A percentile compares a stretch with the other conserved stretches of the same genome.
Evolutionary conservation across 2,888 invertebrate genomes (phyloP).

Genomic region (Melanostoma mellinum): DNA sequence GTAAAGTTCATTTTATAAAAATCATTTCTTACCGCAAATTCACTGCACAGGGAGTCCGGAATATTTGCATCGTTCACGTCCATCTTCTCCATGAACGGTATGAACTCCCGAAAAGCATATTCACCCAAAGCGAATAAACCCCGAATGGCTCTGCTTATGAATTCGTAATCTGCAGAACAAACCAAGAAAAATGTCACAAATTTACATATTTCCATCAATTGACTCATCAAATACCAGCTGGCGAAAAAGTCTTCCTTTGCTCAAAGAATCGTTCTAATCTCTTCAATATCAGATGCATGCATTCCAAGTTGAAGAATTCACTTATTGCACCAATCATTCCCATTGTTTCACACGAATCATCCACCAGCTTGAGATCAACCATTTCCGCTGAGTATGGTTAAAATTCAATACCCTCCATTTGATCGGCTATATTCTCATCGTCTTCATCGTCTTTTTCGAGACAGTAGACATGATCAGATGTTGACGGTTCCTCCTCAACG

Average conservation of each 20-base stretch:
- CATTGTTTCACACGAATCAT: slow-evolving; percentile 79
- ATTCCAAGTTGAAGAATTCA: slow-evolving; percentile 80
- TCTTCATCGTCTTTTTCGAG: slow-evolving; percentile 76
- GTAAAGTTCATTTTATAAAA: slow-evolving; percentile 18
- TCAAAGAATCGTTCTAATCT: slow-evolving; percentile 79
- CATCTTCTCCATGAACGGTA: slow-evolving; percentile 79
- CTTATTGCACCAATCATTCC: slow-evolving; percentile 78
- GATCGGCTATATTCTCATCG: slow-evolving; percentile 52
- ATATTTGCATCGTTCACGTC: slow-evolving; percentile 77
- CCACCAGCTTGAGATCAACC: slow-evolving; percentile 76
- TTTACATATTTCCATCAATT: too few species aligned
- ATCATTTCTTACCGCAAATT: slow-evolving; percentile 76
- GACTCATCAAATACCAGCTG: slow-evolving; percentile 75
- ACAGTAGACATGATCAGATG: slow-evolving; percentile 77
- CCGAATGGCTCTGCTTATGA: slow-evolving; percentile 78
- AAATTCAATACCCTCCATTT: slow-evolving; percentile 69
- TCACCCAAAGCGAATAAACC: slow-evolving; percentile 80
- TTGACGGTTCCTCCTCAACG: slow-evolving; percentile 35
- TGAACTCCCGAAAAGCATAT: slow-evolving; percentile 80
- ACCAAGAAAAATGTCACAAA: too few species aligned
- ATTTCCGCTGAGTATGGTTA: slow-evolving; percentile 79
- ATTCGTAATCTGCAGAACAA: slow-evolving; percentile 78
- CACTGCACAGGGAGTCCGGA: slow-evolving; percentile 77
- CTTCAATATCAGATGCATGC: slow-evolving; percentile 77
- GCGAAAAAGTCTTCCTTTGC: slow-evolving; percentile 75